Percentiles rank a stretch among this genome's conserved stretches.
These are phyloP conservation scores for Bubo bubo DNA, from an alignment of 2,113 vertebrate species.

Conservation along the genomic window DNA sequence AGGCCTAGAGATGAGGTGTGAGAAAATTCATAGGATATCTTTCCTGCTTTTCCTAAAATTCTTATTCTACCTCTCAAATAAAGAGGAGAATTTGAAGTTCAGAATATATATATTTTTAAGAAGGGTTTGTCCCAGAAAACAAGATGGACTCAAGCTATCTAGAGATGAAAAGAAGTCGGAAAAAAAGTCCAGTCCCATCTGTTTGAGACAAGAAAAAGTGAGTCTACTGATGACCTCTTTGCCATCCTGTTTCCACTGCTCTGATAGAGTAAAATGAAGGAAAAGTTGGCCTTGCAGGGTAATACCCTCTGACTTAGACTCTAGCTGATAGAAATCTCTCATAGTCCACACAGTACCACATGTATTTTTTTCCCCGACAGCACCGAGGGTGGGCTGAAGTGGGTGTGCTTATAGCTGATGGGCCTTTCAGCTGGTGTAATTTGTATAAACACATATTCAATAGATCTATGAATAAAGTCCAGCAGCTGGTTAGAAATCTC, in stretches of 20 bases:
- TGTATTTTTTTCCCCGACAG: not conserved
- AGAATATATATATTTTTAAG: not conserved
- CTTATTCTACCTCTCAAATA: not conserved
- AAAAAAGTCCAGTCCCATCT: not conserved
- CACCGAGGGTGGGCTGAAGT: not conserved
- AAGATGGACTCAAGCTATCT: not conserved
- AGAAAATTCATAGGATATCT: not conserved
- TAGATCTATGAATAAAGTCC: constrained; percentile 36
- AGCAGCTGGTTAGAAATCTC: constrained; percentile 25
- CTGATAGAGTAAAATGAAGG: not conserved
- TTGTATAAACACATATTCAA: constrained; percentile 5
- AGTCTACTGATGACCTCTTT: not conserved
- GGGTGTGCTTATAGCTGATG: not conserved
- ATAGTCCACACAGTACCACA: not conserved
- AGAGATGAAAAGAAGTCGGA: not conserved
- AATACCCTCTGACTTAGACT: not conserved
- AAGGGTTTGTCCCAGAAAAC: not conserved
- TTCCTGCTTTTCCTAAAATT: not conserved
- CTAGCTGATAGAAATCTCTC: not conserved
- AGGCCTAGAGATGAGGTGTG: not conserved
- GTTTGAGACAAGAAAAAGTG: not conserved
- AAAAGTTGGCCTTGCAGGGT: not conserved
- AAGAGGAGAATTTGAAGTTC: not conserved
- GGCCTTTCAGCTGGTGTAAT: not conserved
- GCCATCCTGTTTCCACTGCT: not conserved